A percentile compares a stretch with the other conserved stretches of the same genome.
Evolutionary conservation across 1,140 invertebrate genomes (phyloP).

Genomic region (Neodiprion virginianus): DNA sequence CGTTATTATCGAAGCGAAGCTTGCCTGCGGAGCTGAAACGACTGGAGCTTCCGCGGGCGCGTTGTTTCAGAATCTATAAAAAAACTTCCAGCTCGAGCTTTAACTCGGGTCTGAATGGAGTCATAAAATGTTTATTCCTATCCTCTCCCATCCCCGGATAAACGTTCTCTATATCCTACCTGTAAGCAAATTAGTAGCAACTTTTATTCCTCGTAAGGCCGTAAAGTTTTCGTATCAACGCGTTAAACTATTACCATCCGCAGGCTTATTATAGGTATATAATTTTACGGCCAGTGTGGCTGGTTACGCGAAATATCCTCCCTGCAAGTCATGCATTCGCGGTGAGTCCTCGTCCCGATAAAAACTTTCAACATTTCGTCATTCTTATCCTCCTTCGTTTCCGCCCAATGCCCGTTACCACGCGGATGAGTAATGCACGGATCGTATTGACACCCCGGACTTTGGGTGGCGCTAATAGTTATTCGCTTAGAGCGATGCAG

Average conservation of each 20-base stretch:
- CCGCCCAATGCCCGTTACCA: too few species aligned
- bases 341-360: too few species aligned
- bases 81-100: conserved; percentile 27
- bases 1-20: not conserved
- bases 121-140: conserved; percentile 32
- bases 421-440: not conserved
- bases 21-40: not conserved
- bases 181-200: conserved; percentile 26
- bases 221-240: not conserved
- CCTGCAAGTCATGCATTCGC: too few species aligned
- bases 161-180: conserved; percentile 11
- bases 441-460: not conserved
- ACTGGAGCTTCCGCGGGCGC: not conserved
- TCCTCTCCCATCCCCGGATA: conserved; percentile 13
- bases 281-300: not conserved
- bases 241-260: not conserved
- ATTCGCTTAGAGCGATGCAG: conserved; percentile 14
- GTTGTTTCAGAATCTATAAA: conserved; percentile 31
- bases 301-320: too few species aligned
- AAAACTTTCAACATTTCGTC: too few species aligned
- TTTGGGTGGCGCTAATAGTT: not conserved
- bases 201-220: conserved; percentile 6
- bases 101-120: conserved; percentile 20
- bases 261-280: not conserved
- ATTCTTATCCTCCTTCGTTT: too few species aligned